phyloP scores from a whole-genome alignment of 2,797 vertebrate species.

The Aythya fuligula region DNA sequence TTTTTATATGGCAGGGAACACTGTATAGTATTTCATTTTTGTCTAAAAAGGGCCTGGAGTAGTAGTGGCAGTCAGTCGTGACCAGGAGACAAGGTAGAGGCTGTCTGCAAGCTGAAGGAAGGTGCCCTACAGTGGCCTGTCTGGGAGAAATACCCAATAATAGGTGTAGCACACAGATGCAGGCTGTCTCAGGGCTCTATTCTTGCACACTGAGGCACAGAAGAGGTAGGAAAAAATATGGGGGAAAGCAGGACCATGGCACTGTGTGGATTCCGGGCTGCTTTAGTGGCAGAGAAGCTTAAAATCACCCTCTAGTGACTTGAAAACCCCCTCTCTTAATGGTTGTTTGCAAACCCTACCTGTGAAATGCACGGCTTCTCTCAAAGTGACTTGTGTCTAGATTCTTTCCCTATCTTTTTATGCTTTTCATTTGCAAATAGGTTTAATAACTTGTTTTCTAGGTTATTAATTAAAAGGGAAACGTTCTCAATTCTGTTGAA shows the following conservation, averaged over 20 bases:
- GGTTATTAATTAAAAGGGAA: neutral
- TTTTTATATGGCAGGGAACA: neutral
- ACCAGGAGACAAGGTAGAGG: neutral
- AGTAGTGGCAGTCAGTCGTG: neutral
- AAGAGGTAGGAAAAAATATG: neutral
- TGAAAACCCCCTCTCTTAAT: neutral
- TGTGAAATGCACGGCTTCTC: neutral
- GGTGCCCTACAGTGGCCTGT: neutral
- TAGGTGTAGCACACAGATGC: neutral
- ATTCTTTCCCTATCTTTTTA: neutral
- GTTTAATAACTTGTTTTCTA: neutral
- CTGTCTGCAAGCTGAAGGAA: neutral
- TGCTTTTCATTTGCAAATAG: neutral
- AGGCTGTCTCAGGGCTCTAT: rapidly evolving
- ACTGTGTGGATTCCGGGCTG: neutral
- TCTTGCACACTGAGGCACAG: neutral
- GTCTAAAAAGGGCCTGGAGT: neutral
- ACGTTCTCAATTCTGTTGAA: neutral
- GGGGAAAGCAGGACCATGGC: rapidly evolving
- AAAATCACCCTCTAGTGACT: neutral
- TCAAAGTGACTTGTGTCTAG: neutral
- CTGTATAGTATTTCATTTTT: neutral
- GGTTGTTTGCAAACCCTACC: neutral
- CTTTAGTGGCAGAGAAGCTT: neutral
- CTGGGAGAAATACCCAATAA: neutral